Conservation (phyloP, 2,113 vertebrate species). For the Brevimyrus niger region DNA sequence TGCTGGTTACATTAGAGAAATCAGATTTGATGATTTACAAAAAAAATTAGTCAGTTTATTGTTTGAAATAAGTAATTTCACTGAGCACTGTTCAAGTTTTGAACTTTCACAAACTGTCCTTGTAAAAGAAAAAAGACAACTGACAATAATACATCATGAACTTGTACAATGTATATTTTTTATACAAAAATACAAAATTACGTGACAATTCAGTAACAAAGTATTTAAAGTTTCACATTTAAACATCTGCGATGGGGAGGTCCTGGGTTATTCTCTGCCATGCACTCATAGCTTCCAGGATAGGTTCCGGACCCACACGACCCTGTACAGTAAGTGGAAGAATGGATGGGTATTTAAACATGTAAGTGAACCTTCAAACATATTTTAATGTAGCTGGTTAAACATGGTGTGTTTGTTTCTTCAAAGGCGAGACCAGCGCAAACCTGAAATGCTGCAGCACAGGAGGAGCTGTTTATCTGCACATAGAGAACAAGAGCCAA, state of each 20-base stretch:
- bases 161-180: background rate
- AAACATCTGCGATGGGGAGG: background rate
- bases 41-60: background rate
- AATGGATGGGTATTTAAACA: background rate
- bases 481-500: background rate
- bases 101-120: background rate
- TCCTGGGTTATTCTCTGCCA: background rate
- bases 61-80: background rate
- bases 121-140: too few relatives aligned
- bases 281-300: background rate
- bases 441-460: background rate
- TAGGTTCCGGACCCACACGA: background rate
- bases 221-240: background rate
- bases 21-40: background rate
- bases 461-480: background rate
- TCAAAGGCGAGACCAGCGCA: background rate
- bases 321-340: background rate
- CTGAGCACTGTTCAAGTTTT: background rate
- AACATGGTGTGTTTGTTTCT: background rate
- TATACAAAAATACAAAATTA: background rate
- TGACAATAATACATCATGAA: background rate
- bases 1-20: background rate
- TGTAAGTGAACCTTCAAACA: background rate
- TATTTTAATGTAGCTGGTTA: background rate
- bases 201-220: too few relatives aligned